phyloP scores from a whole-genome alignment of 2,888 invertebrate genomes.

The Gastrophysa polygoni region DNA sequence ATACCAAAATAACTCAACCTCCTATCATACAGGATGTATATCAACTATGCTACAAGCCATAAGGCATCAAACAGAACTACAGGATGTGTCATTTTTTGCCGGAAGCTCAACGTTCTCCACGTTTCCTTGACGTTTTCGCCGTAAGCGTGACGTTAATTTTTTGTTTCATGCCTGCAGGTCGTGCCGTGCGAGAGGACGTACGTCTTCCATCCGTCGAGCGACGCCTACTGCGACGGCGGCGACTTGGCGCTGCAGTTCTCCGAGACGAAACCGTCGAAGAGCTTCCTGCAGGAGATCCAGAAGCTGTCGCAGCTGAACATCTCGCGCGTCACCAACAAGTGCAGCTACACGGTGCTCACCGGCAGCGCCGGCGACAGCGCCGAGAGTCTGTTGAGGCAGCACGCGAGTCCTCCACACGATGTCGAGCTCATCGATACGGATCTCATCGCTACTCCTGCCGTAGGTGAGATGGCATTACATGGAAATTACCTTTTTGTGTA shows the following conservation, averaged over 20 bases:
- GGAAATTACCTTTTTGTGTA: no score
- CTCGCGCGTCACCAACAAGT: conserved; percentile 69
- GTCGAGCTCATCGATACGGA: conserved; percentile 46
- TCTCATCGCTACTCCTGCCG: conserved; percentile 50
- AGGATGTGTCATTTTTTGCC: no score
- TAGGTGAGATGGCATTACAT: conserved; percentile 37
- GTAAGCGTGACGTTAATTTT: no score
- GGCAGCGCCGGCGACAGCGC: conserved; percentile 68
- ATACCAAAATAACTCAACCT: no score
- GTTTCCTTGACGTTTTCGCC: no score
- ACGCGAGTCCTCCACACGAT: conserved; percentile 47
- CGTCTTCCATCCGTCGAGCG: conserved; percentile 57
- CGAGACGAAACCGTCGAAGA: conserved; percentile 49
- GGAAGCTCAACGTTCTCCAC: no score
- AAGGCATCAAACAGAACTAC: no score
- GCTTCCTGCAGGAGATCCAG: conserved; percentile 65
- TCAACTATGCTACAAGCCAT: no score
- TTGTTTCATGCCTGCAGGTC: no score
- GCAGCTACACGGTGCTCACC: conserved; percentile 73
- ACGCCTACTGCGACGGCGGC: conserved; percentile 58
- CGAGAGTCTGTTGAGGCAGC: conserved; percentile 64
- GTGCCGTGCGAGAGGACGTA: conserved; percentile 57
- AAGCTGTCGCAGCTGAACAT: conserved; percentile 75
- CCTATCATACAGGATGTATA: no score
- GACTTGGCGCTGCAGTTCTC: conserved; percentile 49